phyloP scores from a whole-genome alignment of 2,888 invertebrate species.

The Nephrotoma guestfalica region DNA sequence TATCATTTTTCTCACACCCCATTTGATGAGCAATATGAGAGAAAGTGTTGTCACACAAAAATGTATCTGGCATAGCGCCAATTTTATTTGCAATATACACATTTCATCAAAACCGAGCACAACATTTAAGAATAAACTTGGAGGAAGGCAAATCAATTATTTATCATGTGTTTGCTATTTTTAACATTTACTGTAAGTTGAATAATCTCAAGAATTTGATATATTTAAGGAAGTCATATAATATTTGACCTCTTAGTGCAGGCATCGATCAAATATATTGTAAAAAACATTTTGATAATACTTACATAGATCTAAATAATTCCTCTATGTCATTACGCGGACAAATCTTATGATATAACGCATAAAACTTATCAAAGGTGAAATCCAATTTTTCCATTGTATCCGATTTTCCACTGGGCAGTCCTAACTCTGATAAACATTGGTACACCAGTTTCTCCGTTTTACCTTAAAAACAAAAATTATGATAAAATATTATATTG shows the following conservation, averaged over 20 bases:
- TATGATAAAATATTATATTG: not conserved
- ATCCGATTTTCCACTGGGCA: constrained; percentile 92
- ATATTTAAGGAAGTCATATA: not conserved
- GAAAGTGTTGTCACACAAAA: not conserved
- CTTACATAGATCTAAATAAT: constrained; percentile 89
- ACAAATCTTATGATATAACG: constrained; percentile 96
- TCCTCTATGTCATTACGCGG: constrained; percentile 98
- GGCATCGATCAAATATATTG: not conserved
- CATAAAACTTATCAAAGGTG: constrained; percentile 97
- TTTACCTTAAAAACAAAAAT: constrained; percentile 34
- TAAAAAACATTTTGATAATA: constrained; percentile 18
- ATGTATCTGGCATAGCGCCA: not conserved
- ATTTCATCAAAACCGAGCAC: not conserved
- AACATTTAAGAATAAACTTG: not conserved
- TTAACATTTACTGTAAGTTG: not conserved
- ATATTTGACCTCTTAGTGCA: not conserved
- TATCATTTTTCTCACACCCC: not conserved
- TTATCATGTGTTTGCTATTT: not conserved
- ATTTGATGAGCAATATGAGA: not conserved
- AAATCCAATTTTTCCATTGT: constrained; percentile 88
- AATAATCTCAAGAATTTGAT: not conserved
- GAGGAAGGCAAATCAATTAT: not conserved
- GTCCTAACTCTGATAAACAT: constrained; percentile 80
- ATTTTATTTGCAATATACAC: not conserved
- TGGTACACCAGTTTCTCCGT: constrained; percentile 97